phyloP scores from a whole-genome alignment of 2,797 vertebrate genomes.

The Ceryle rudis region DNA sequence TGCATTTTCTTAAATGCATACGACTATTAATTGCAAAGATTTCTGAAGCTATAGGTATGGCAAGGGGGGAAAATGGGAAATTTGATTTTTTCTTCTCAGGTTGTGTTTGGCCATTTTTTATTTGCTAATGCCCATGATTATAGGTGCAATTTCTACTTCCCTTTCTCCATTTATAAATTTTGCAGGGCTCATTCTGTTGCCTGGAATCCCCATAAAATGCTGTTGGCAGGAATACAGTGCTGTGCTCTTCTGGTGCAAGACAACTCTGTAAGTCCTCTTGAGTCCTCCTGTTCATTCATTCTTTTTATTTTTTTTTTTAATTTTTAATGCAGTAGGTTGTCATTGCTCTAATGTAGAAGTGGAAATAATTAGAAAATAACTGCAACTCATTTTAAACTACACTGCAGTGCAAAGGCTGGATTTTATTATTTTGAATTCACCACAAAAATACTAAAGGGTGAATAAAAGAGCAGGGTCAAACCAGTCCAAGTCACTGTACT shows the following conservation, averaged over 20 bases:
- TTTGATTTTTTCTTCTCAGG: neutral
- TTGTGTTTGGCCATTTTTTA: neutral
- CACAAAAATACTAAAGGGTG: neutral
- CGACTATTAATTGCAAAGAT: neutral
- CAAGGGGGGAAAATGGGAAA: neutral
- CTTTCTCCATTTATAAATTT: neutral
- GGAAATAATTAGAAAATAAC: neutral
- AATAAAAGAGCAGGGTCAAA: neutral
- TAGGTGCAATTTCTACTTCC: neutral
- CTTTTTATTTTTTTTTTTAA: too few relatives aligned
- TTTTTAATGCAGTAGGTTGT: neutral
- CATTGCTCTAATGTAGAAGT: neutral
- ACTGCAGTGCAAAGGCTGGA: neutral
- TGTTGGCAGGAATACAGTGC: constrained; percentile 88
- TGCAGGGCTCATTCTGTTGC: constrained; percentile 85
- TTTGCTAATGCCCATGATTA: neutral
- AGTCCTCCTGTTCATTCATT: constrained; percentile 26
- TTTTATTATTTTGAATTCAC: neutral
- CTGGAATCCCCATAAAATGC: constrained; percentile 91
- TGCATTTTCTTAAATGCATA: neutral
- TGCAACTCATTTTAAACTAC: neutral
- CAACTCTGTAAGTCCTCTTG: constrained; percentile 79
- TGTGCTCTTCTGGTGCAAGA: constrained; percentile 87
- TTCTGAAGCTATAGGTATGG: neutral
- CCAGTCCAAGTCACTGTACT: neutral